Evolutionary conservation across 2,797 vertebrate genomes (phyloP).

Genomic region (Rhodeus uyekii): DNA sequence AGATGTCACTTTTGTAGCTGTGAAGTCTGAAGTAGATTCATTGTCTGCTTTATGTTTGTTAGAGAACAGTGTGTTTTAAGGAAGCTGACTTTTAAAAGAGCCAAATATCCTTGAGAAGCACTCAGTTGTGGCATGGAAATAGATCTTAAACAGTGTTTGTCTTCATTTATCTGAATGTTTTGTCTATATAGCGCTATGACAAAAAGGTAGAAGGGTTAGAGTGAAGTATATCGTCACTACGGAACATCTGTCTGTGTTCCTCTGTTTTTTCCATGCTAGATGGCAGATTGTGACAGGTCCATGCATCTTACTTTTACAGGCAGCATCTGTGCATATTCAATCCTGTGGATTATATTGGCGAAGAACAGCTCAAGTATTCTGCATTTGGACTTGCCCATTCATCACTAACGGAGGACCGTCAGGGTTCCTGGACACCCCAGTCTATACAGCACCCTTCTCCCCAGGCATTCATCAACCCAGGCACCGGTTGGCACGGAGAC

Average conservation of each 20-base stretch:
- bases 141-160: neutral
- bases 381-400: conserved; percentile 19
- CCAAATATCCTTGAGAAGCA: neutral
- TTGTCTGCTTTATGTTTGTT: neutral
- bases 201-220: conserved; percentile 4
- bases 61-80: neutral
- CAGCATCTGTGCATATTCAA: conserved; percentile 31
- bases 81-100: neutral
- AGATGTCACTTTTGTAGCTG: neutral
- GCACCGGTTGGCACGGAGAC: conserved; percentile 29
- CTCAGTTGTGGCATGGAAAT: neutral
- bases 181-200: neutral
- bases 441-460: conserved; percentile 41
- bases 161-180: conserved; percentile 6
- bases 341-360: conserved; percentile 54
- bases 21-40: neutral
- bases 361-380: conserved; percentile 59
- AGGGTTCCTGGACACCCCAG: neutral
- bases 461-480: conserved; percentile 60
- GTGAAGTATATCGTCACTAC: conserved; percentile 5
- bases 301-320: conserved; percentile 37
- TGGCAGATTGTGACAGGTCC: conserved; percentile 51
- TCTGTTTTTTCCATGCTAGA: conserved; percentile 17
- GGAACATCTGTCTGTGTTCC: conserved; percentile 19
- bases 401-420: conserved; percentile 31